Conservation (phyloP, 2,888 invertebrate species). For the Brachyptera putata region DNA sequence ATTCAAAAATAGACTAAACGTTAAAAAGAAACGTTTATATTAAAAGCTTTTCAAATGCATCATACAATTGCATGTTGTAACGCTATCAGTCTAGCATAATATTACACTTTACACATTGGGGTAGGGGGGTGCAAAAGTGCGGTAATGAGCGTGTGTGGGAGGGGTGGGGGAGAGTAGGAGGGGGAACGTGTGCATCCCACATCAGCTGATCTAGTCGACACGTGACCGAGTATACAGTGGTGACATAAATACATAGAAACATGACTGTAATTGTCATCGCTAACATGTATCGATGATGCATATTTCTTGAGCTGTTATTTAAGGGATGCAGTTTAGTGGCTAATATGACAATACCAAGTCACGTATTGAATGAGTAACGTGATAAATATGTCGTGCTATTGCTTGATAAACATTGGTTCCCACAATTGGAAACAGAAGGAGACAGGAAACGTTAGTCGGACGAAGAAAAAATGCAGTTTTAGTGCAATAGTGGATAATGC, state of each 20-base stretch:
- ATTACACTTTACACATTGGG: not conserved
- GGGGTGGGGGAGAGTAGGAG: constrained; percentile 1
- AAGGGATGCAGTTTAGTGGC: constrained; percentile 1
- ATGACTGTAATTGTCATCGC: not conserved
- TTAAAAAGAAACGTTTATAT: no score
- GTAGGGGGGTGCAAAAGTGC: constrained; percentile 8
- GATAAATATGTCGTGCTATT: not conserved
- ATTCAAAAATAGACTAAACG: no score
- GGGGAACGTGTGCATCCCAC: not conserved
- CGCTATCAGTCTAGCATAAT: constrained; percentile 6
- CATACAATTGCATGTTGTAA: no score
- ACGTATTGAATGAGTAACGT: not conserved
- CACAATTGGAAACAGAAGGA: not conserved
- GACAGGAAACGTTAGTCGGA: not conserved
- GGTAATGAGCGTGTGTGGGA: constrained; percentile 4
- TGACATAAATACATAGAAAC: not conserved
- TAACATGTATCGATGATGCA: not conserved
- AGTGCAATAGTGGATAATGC: no score
- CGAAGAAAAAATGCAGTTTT: no score
- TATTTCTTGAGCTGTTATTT: not conserved
- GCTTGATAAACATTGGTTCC: not conserved
- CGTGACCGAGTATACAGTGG: not conserved
- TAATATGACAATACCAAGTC: not conserved
- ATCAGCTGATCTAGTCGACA: constrained; percentile 10
- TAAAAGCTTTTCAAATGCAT: no score